Conservation (phyloP, 2,888 invertebrate genomes). For the Apodemia mormo region DNA sequence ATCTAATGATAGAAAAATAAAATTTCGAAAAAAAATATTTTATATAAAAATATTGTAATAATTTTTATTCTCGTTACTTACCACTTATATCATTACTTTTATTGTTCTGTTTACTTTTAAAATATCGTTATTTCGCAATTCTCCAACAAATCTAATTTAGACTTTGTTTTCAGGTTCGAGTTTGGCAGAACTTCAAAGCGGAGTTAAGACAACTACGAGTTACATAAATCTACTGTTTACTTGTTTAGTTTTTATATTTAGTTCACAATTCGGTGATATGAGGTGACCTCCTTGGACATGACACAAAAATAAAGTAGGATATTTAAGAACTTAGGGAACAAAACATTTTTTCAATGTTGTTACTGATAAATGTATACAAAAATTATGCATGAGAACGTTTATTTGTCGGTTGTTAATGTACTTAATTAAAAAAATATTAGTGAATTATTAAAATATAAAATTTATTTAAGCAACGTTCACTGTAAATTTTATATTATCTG, state of each 20-base stretch:
- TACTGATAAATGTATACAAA: not conserved
- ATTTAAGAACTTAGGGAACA: slow-evolving; percentile 47
- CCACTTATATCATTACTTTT: too few species aligned
- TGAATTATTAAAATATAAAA: too few species aligned
- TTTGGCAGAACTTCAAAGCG: slow-evolving; percentile 72
- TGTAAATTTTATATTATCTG: too few species aligned
- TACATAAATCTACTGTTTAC: slow-evolving; percentile 60
- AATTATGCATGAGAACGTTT: not conserved
- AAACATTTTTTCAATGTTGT: slow-evolving; percentile 37
- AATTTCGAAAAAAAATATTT: too few species aligned
- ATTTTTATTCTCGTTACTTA: too few species aligned
- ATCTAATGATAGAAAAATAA: too few species aligned
- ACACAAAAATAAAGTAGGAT: slow-evolving; percentile 39
- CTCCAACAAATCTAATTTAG: not conserved
- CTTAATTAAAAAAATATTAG: too few species aligned
- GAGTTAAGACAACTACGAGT: slow-evolving; percentile 67
- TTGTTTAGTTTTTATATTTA: slow-evolving; percentile 53
- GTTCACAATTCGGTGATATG: slow-evolving; percentile 52
- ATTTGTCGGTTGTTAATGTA: too few species aligned
- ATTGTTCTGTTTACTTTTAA: too few species aligned
- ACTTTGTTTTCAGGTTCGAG: slow-evolving; percentile 60
- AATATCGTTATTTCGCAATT: too few species aligned
- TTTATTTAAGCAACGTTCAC: too few species aligned
- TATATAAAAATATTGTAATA: too few species aligned
- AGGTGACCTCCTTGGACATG: slow-evolving; percentile 60